Base-by-base conservation (phyloP, 2,888 invertebrate species). In the Sinopyrophorus schimmeli region DNA sequence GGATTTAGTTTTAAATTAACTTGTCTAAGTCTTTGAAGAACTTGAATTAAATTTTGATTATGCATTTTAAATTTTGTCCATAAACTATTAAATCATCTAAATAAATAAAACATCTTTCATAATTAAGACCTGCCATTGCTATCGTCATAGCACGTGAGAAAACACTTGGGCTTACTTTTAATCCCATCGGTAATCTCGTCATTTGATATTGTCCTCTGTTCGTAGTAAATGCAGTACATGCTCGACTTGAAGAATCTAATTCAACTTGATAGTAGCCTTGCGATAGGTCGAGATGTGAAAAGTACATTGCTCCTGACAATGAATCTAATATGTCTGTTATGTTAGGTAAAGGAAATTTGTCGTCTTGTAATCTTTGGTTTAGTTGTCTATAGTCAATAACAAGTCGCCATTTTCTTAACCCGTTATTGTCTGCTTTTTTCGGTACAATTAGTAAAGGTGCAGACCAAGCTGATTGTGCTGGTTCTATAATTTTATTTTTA, bases 141-240 rank as follows among this genome's bases (percentile, higher is more conserved):
- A n/a, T n/a, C n/a, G n/a, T n/a, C n/a, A n/a, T n/a, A n/a, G n/a
- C n/a, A n/a, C n/a, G n/a, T n/a, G n/a, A n/a, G n/a, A n/a, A n/a
- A n/a, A n/a, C n/a, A n/a, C n/a, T 57, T 14, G 43, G 35, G 35
- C 60, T 44, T 14, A 42, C 57, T 53, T 63, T 63, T 31, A 63
- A 43, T 3, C 15, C 26, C 14, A 24, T 23, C 2, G 24, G 26
- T 15, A 21, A 3, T 12, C 58, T 51, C 27, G 15, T 59, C 55
- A 59, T 47, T 49, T 61, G 59, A 41, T 40, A 63, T 30, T 63
- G 62, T 20, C 59, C 60, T 37, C 44, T 35, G 46, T 57, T 53
- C 7, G 60, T 62, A 3, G 47, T 47, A 48, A 64, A 64, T n/a
- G 56, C 57, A 23, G 59, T 63, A 44, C 30, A 57, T 16, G 50